Conservation (phyloP, 2,888 invertebrate species). For the Idaea aversata region DNA sequence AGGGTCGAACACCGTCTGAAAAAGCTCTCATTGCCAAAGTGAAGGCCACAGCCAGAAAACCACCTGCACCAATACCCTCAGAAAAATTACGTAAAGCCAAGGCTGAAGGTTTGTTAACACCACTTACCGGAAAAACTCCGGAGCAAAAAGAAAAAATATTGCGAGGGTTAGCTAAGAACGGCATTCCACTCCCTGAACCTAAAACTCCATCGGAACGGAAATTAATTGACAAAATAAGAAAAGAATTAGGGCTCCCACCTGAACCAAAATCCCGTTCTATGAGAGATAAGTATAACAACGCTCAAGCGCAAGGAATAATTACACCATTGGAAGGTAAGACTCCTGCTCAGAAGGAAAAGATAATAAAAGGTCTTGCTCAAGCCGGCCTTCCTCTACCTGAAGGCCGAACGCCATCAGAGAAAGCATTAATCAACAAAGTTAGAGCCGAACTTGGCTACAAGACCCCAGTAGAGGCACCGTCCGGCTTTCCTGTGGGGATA, state of each 20-base stretch:
- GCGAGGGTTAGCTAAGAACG: conserved; percentile 27
- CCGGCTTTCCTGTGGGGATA: not conserved
- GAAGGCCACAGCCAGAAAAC: not conserved
- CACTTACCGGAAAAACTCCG: conserved; percentile 31
- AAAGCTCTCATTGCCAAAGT: conserved; percentile 3
- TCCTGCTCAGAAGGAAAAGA: conserved; percentile 32
- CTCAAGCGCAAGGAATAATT: conserved; percentile 28
- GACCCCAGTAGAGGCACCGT: not conserved
- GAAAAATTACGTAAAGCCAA: conserved; percentile 27
- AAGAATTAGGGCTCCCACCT: conserved; percentile 23
- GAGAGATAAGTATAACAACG: conserved; percentile 18
- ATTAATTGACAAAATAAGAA: conserved; percentile 8
- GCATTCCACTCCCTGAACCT: conserved; percentile 23
- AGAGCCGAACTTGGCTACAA: not conserved
- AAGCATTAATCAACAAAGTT: conserved; percentile 21
- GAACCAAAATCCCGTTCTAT: conserved; percentile 19
- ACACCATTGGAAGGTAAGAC: conserved; percentile 34
- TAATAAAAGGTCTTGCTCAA: conserved; percentile 19
- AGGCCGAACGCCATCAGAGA: conserved; percentile 36
- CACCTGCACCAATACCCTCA: conserved; percentile 13
- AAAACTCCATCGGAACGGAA: conserved; percentile 21
- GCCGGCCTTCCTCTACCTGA: conserved; percentile 15
- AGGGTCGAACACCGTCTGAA: conserved; percentile 29
- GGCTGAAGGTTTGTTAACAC: conserved; percentile 32
- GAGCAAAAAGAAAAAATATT: conserved; percentile 35